A percentile compares a stretch with the other conserved stretches of the same genome.
Evolutionary conservation across 2,797 vertebrate genomes (phyloP).

Genomic region (Oceanodroma leucorhoa): DNA sequence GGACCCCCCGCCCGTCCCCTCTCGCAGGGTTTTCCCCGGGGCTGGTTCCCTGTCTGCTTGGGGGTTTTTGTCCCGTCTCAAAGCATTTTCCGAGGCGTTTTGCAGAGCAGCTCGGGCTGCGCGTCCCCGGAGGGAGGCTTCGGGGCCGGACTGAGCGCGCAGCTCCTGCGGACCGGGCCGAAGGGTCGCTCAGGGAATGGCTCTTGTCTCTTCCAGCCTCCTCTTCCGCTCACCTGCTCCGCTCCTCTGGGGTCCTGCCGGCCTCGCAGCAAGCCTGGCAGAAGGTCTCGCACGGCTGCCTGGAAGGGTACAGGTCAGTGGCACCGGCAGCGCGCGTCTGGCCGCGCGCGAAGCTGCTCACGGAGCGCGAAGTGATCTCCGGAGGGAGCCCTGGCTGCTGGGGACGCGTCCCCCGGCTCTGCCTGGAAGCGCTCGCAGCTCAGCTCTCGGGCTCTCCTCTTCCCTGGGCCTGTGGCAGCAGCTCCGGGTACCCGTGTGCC

Average conservation of each 20-base stretch:
- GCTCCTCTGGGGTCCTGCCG: slow-evolving; percentile 78
- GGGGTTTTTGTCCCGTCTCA: not conserved
- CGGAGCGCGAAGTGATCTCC: not conserved
- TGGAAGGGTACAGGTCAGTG: slow-evolving; percentile 84
- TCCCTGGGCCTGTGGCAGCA: not conserved
- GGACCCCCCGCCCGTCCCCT: no score
- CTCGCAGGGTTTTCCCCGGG: fast-evolving
- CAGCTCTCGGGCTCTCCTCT: fast-evolving
- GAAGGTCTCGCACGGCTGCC: slow-evolving; percentile 78
- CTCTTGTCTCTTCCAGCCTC: slow-evolving; percentile 75
- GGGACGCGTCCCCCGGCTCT: not conserved
- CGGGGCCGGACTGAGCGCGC: fast-evolving
- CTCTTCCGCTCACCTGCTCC: slow-evolving; percentile 78
- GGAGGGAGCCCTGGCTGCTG: not conserved
- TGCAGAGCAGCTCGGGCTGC: fast-evolving
- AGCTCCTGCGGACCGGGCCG: fast-evolving
- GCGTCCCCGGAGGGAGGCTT: not conserved
- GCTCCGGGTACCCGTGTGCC: fast-evolving
- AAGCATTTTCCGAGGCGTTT: fast-evolving
- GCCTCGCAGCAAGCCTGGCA: slow-evolving; percentile 82
- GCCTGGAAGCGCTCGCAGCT: not conserved
- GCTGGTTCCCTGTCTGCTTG: not conserved
- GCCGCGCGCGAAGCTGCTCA: fast-evolving
- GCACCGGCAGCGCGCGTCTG: fast-evolving
- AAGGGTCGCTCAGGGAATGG: fast-evolving